Percentiles rank a stretch among this genome's conserved stretches.
Evolutionary conservation across 2,797 vertebrate genomes (phyloP).

Genomic region (Siniperca undulata): DNA sequence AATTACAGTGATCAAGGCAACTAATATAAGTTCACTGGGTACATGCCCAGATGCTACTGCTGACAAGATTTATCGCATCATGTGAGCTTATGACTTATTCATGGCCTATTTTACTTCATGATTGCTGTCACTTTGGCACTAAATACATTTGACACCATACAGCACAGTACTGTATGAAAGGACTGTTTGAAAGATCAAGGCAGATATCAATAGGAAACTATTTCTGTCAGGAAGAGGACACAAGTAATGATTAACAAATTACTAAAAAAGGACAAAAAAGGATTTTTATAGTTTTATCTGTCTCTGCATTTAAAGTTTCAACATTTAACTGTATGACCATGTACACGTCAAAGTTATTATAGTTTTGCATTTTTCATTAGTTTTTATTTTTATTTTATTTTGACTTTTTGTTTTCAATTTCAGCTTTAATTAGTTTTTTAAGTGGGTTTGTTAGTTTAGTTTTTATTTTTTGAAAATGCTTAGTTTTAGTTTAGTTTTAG

Average conservation of each 20-base stretch:
- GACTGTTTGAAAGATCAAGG: constrained; percentile 42
- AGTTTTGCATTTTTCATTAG: too few species aligned
- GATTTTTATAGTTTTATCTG: not conserved
- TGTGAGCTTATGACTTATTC: constrained; percentile 71
- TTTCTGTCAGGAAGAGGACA: constrained; percentile 28
- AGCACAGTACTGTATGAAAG: constrained; percentile 31
- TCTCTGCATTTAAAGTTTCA: not conserved
- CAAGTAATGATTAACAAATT: constrained; percentile 32
- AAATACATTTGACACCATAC: constrained; percentile 65
- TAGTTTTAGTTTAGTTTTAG: too few species aligned
- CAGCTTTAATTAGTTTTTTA: too few species aligned
- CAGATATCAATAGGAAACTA: constrained; percentile 35
- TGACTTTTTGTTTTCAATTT: too few species aligned
- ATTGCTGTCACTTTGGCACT: constrained; percentile 66
- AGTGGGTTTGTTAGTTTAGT: too few species aligned
- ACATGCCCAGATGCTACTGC: constrained; percentile 60
- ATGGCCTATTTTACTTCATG: constrained; percentile 73
- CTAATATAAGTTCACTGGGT: constrained; percentile 66
- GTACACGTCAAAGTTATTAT: not conserved
- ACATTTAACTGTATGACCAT: not conserved
- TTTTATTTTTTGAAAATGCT: too few species aligned
- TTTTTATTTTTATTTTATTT: too few species aligned
- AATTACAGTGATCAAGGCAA: constrained; percentile 71
- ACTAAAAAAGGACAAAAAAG: constrained; percentile 2
- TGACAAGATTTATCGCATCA: constrained; percentile 64